Conservation (phyloP, 1,140 invertebrate species). For the Aphis gossypii region DNA sequence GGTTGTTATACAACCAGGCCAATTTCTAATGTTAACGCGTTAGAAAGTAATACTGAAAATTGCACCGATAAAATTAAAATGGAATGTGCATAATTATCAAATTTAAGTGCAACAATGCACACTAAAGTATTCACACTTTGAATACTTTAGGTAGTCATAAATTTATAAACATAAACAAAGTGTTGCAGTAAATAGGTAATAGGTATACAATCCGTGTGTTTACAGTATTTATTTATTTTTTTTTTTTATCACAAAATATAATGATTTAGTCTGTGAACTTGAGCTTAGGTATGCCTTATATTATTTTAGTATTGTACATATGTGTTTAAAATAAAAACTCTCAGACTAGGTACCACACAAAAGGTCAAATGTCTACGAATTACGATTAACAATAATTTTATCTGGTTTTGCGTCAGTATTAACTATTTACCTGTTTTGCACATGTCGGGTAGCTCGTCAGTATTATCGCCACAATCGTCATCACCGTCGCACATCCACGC, state of each 20-base stretch:
- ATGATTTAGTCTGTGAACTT: background rate
- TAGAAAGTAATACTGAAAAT: background rate
- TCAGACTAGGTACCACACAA: background rate
- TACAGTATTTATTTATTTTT: background rate
- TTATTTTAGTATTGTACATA: background rate
- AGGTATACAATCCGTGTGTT: background rate
- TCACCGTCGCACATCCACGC: slow-evolving; percentile 81
- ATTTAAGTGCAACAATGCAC: background rate
- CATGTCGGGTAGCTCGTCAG: slow-evolving; percentile 75
- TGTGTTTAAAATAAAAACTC: background rate
- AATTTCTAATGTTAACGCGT: background rate
- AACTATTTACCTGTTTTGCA: slow-evolving; percentile 73
- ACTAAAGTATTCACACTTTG: background rate
- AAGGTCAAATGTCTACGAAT: background rate
- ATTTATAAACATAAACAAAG: background rate
- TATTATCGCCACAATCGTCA: slow-evolving; percentile 80
- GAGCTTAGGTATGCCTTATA: background rate
- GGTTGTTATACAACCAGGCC: background rate
- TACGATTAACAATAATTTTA: background rate
- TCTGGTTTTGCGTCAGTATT: slow-evolving; percentile 60
- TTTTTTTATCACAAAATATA: background rate
- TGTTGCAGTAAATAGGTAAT: background rate
- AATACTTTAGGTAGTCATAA: background rate
- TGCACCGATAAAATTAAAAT: background rate
- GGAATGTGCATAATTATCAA: slow-evolving; percentile 6